Evolutionary conservation across 2,797 vertebrate species (phyloP).

Genomic region (Euphonia xanthogaster): DNA sequence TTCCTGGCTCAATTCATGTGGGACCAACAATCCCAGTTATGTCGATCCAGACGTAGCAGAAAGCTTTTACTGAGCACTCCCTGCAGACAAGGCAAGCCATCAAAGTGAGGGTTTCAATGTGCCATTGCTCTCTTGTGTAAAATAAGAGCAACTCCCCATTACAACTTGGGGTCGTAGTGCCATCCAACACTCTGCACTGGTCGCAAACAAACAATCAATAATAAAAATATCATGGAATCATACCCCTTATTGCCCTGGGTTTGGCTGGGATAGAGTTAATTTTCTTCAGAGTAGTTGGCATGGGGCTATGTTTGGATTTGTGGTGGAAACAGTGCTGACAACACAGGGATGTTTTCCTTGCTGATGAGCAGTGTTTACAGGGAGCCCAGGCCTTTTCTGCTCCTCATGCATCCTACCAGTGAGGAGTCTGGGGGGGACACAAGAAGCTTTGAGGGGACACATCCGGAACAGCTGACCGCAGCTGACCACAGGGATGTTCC

Average conservation of each 20-base stretch:
- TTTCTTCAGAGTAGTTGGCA: background rate
- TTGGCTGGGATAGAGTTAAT: background rate
- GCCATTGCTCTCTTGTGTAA: slow-evolving; percentile 44
- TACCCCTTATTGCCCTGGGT: background rate
- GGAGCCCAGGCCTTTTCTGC: background rate
- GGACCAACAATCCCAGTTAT: slow-evolving; percentile 33
- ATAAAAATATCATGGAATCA: background rate
- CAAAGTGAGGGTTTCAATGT: slow-evolving; percentile 38
- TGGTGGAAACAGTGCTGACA: background rate
- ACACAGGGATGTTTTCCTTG: background rate
- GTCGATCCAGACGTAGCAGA: slow-evolving; percentile 3
- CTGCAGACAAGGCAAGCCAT: slow-evolving; percentile 24
- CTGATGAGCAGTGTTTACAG: background rate
- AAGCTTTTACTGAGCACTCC: slow-evolving; percentile 47
- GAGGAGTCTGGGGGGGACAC: background rate
- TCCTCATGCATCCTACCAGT: background rate
- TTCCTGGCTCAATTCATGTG: slow-evolving; percentile 34
- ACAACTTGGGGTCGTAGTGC: background rate
- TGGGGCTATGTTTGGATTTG: background rate
- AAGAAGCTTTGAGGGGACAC: background rate
- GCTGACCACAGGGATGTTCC: background rate
- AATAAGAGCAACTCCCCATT: background rate
- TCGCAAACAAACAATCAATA: background rate
- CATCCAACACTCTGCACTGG: background rate
- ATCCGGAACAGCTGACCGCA: background rate